Evolutionary conservation across 2,888 invertebrate genomes (phyloP).

Genomic region (Amphipoea oculea): DNA sequence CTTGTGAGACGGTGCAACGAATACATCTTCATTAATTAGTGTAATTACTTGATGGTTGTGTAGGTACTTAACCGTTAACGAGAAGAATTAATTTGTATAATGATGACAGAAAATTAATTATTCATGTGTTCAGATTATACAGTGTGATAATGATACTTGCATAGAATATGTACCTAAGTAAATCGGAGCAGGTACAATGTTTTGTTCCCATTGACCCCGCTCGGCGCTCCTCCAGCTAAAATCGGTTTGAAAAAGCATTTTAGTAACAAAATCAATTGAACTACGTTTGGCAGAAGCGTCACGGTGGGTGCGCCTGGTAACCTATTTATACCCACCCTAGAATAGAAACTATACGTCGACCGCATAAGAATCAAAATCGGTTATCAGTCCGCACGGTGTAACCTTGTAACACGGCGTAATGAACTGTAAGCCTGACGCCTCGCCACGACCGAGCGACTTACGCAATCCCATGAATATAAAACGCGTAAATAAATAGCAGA

Average conservation of each 20-base stretch:
- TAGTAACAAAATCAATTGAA: constrained; percentile 84
- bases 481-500: constrained; percentile 91
- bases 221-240: constrained; percentile 56
- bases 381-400: constrained; percentile 65
- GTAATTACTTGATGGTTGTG: constrained; percentile 52
- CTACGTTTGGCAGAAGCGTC: constrained; percentile 80
- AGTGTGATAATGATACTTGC: constrained; percentile 33
- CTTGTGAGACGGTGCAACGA: constrained; percentile 27
- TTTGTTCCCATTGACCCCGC: constrained; percentile 36
- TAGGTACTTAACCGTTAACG: constrained; percentile 45
- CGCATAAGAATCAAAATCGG: constrained; percentile 72
- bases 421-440: constrained; percentile 86
- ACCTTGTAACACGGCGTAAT: constrained; percentile 83
- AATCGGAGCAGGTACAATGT: constrained; percentile 29
- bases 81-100: constrained; percentile 54
- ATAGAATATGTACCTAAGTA: constrained; percentile 6
- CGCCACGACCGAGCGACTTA: constrained; percentile 81
- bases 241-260: constrained; percentile 75
- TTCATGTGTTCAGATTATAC: constrained; percentile 49
- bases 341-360: constrained; percentile 61
- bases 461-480: constrained; percentile 89
- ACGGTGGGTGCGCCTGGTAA: constrained; percentile 84
- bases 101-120: constrained; percentile 46
- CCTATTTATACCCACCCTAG: constrained; percentile 64
- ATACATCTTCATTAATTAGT: constrained; percentile 52